Evolutionary conservation across 2,888 invertebrate species (phyloP).

Genomic region (Oxystoma pomonae): DNA sequence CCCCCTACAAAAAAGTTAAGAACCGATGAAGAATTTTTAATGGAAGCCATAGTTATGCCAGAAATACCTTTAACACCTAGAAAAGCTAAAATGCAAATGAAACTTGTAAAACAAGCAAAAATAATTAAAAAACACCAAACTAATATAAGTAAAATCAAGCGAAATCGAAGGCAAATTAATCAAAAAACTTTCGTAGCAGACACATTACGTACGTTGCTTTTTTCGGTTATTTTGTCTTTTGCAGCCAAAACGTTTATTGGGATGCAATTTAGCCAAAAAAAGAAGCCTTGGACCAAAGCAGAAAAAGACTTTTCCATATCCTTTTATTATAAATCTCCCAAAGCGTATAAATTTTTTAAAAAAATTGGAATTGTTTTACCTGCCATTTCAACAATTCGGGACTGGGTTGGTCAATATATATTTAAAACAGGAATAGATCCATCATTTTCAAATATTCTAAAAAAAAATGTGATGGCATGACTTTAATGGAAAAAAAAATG

Average conservation of each 20-base stretch:
- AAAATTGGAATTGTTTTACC: neutral
- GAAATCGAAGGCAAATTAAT: neutral
- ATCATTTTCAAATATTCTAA: neutral
- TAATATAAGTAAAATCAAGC: neutral
- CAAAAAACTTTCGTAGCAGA: neutral
- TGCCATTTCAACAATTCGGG: neutral
- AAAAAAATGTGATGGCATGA: no score
- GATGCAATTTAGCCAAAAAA: neutral
- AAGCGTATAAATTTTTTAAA: neutral
- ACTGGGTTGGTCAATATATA: neutral
- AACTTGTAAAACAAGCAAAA: neutral
- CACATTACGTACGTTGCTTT: neutral
- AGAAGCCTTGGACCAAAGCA: neutral
- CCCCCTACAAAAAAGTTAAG: neutral
- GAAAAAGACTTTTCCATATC: constrained; percentile 1
- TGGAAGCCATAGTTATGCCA: neutral
- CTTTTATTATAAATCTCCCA: constrained; percentile 5
- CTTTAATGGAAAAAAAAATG: no score
- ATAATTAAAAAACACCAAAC: neutral
- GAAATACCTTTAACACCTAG: neutral
- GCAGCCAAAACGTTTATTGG: neutral
- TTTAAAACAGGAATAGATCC: constrained; percentile 6
- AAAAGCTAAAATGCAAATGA: neutral
- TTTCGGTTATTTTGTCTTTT: neutral
- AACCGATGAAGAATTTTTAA: neutral